Evolutionary conservation across 2,888 invertebrate species (phyloP).

Genomic region (Cacoxenus indagator): DNA sequence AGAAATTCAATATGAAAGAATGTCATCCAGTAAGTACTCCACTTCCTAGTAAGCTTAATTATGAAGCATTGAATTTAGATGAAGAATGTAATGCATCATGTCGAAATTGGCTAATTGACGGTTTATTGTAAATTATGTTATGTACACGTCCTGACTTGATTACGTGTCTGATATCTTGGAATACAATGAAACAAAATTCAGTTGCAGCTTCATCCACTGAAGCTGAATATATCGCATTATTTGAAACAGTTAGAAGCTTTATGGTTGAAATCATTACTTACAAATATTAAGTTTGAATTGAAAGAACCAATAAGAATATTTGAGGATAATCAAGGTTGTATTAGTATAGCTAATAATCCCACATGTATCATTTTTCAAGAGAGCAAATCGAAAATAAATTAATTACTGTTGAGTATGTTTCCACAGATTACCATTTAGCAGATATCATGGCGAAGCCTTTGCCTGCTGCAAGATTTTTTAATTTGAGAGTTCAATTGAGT

Average conservation of each 20-base stretch:
- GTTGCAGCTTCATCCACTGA: slow-evolving; percentile 37
- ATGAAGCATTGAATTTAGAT: slow-evolving; percentile 41
- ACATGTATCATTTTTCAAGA: slow-evolving; percentile 33
- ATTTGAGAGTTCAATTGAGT: too few species aligned
- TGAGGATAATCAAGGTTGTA: slow-evolving; percentile 33
- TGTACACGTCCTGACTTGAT: slow-evolving; percentile 40
- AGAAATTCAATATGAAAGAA: slow-evolving; percentile 31
- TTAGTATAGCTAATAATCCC: slow-evolving; percentile 31
- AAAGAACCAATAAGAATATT: slow-evolving; percentile 13
- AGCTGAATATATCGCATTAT: slow-evolving; percentile 36
- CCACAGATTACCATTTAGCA: slow-evolving; percentile 30
- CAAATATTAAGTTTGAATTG: neutral
- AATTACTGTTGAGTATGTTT: slow-evolving; percentile 33
- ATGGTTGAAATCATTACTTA: slow-evolving; percentile 20
- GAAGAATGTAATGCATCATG: slow-evolving; percentile 41
- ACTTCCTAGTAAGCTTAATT: slow-evolving; percentile 43
- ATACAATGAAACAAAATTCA: slow-evolving; percentile 34
- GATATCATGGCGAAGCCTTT: slow-evolving; percentile 30
- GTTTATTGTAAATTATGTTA: slow-evolving; percentile 39
- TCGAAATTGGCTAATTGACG: slow-evolving; percentile 36
- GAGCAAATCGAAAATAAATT: slow-evolving; percentile 33
- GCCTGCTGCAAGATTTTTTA: too few species aligned
- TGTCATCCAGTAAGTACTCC: slow-evolving; percentile 38
- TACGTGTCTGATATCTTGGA: slow-evolving; percentile 34
- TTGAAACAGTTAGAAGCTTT: slow-evolving; percentile 33